Percentiles rank a stretch among this genome's conserved stretches.
phyloP scores from a whole-genome alignment of 2,797 vertebrate species.

The Tokudaia muenninki region DNA sequence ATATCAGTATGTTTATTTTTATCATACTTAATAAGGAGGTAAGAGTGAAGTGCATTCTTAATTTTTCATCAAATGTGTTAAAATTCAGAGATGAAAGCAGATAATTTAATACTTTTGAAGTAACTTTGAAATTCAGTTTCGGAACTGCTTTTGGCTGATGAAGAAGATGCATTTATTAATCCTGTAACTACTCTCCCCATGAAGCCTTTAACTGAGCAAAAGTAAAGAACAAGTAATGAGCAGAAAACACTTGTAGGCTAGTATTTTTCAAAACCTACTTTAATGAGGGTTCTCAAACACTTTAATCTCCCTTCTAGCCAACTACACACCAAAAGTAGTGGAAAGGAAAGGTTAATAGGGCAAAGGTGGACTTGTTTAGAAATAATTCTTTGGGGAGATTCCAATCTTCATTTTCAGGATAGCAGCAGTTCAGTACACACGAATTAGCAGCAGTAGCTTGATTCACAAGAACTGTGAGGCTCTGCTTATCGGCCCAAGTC shows the following conservation, averaged over 20 bases:
- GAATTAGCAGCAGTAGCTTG: not conserved
- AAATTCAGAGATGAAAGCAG: not conserved
- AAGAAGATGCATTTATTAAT: not conserved
- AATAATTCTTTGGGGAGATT: not conserved
- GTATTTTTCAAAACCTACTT: not conserved
- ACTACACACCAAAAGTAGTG: not conserved
- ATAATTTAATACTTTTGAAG: not conserved
- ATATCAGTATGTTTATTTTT: not conserved
- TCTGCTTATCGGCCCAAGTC: not conserved
- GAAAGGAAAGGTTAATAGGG: not conserved
- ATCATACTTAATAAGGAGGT: not conserved
- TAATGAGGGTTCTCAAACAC: not conserved
- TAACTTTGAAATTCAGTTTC: not conserved
- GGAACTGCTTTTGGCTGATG: not conserved
- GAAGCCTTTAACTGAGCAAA: not conserved
- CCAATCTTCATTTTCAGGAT: not conserved
- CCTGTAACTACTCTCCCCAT: not conserved
- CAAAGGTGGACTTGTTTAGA: not conserved
- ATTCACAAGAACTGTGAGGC: not conserved
- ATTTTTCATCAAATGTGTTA: not conserved
- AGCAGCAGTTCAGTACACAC: not conserved
- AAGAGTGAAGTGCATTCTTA: not conserved
- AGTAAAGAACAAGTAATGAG: not conserved
- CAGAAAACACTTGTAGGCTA: not conserved
- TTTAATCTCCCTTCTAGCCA: not conserved